Evolutionary conservation across 2,888 invertebrate genomes (phyloP), one percentile per base, ranked within the genome.

Genomic region (Hemithea aestivaria): DNA sequence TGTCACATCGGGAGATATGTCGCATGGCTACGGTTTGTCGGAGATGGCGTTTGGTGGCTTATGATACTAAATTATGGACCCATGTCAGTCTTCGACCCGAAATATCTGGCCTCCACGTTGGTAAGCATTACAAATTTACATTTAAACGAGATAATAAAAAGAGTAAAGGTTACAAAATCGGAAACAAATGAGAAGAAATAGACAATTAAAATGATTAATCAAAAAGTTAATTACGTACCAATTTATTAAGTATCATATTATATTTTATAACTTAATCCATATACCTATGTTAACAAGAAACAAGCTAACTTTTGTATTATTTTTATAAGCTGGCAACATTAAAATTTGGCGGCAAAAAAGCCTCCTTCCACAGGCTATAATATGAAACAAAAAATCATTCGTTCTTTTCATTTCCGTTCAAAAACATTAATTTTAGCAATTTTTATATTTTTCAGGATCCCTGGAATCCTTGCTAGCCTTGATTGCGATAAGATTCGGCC

Each of bases 51-150:
- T 90, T 94, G 73, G 92, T 99, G 8, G 98, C 98, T 0, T 98
- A 98, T 87, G 97, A 98, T 77, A 96, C 97, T 6, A 90, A 92
- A 11, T 89, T 99, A 1, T 99, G 99, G 99, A 94, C 94, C 55
- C 93, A 95, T 67, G 98, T 99, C 20, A 99, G 98, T 1, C 88
- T 99, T 27, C 90, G 99, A 22, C 98, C 99, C 6, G 99, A 98
- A 82, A 94, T 97, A 58, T 98, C 98, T 9, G 99, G 99, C 12
- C 88, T 98, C 25, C 96, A 96, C 74, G 96, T 98, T 37, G 91
- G 87, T 87, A 46, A 64, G 84, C 71, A 25, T 20, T 20, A 16
- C 16, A 2, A 4, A 16, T 16, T 4, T 16, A 16, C 16, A 16
- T 16, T 16, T n/a, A n/a, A n/a, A n/a, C n/a, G n/a, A n/a, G n/a